Conservation (phyloP, 2,113 vertebrate genomes). For the Mesitornis unicolor region DNA sequence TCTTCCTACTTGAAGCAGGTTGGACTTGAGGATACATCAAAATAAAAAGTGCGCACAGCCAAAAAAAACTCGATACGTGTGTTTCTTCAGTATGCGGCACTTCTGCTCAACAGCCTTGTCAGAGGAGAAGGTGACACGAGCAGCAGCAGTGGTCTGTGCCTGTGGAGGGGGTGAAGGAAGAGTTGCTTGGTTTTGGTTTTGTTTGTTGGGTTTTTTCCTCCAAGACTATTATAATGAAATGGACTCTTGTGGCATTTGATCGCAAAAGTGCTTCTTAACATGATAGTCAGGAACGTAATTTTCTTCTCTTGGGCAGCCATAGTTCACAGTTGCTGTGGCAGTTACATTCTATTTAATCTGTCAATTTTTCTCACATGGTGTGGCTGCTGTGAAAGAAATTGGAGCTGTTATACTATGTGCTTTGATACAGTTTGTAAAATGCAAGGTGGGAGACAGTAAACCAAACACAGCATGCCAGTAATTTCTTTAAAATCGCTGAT, state of each 20-base stretch:
- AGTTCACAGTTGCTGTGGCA: constrained; percentile 54
- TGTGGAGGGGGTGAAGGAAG: background rate
- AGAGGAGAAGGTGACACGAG: background rate
- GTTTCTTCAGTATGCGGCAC: background rate
- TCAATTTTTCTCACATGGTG: constrained; percentile 66
- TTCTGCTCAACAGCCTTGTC: background rate
- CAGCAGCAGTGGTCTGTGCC: background rate
- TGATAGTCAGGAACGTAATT: background rate
- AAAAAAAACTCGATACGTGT: background rate
- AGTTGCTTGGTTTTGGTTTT: background rate
- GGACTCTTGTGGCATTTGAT: background rate
- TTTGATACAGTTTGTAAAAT: constrained; percentile 73
- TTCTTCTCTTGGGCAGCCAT: constrained; percentile 31
- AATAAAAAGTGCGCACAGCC: background rate
- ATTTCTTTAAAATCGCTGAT: constrained; percentile 62
- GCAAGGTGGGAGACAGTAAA: constrained; percentile 65
- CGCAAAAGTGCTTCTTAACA: background rate
- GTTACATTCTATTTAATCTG: constrained; percentile 71
- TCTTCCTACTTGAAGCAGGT: background rate
- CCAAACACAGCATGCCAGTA: constrained; percentile 64
- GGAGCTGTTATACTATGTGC: constrained; percentile 59
- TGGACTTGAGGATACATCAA: background rate
- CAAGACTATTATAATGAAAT: background rate
- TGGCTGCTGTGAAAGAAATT: constrained; percentile 72
- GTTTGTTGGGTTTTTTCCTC: no score